These are phyloP conservation scores for Ceratoteleas bidentatus DNA, from an alignment of 1,140 invertebrate genomes.

Conservation along the genomic window DNA sequence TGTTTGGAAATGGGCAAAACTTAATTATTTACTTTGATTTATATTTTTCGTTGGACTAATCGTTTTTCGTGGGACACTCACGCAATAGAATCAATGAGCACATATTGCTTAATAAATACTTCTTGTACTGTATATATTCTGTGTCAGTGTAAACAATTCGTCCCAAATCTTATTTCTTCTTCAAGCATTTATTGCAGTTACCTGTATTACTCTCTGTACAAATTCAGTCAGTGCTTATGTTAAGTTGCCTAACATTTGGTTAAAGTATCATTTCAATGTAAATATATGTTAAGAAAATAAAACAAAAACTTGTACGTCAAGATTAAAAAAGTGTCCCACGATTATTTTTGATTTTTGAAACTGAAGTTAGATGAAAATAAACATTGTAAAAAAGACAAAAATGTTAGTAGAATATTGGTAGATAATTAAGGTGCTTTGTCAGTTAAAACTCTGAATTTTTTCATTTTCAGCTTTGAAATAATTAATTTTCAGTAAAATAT, in stretches of 20 bases:
- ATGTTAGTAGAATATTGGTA: too few species aligned
- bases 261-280: neutral
- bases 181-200: too few species aligned
- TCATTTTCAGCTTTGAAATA: too few species aligned
- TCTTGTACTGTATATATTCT: conserved; percentile 4
- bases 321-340: conserved; percentile 23
- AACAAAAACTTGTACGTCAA: neutral
- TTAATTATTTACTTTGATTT: conserved; percentile 30
- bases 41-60: conserved; percentile 50
- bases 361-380: conserved; percentile 20
- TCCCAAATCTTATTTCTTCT: neutral
- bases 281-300: neutral
- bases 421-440: neutral
- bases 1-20: conserved; percentile 69
- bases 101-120: neutral
- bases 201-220: neutral
- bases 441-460: too few species aligned
- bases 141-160: conserved; percentile 15
- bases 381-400: too few species aligned
- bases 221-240: neutral
- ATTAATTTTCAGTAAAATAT: too few species aligned
- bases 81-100: neutral
- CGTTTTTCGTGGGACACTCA: conserved; percentile 42
- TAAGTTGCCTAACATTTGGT: neutral
- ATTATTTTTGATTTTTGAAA: conserved; percentile 22